These are phyloP conservation scores for Ernsta delagoae DNA, from an alignment of 2,888 invertebrate genomes.

Conservation along the genomic window DNA sequence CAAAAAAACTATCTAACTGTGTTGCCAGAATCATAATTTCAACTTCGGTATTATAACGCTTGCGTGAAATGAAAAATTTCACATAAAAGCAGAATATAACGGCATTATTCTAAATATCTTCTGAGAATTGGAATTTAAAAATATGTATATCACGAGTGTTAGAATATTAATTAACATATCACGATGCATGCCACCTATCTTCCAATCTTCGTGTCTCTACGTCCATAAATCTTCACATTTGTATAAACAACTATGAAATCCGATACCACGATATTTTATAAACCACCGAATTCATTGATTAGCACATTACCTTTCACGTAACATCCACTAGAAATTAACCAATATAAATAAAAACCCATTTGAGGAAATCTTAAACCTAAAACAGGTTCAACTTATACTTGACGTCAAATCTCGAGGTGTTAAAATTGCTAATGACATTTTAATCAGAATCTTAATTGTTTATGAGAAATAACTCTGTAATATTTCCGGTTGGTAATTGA, in stretches of 20 bases:
- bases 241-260: constrained; percentile 50
- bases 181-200: constrained; percentile 27
- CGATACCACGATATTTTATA: constrained; percentile 45
- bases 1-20: no score
- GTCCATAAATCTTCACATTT: constrained; percentile 37
- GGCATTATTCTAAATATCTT: not conserved
- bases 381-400: constrained; percentile 37
- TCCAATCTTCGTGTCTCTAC: constrained; percentile 14
- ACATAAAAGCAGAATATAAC: no score
- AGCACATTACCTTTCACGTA: constrained; percentile 38
- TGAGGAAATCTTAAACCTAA: constrained; percentile 9
- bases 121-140: not conserved
- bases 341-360: constrained; percentile 37
- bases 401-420: constrained; percentile 46
- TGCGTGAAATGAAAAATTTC: no score
- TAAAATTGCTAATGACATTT: constrained; percentile 51
- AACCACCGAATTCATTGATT: constrained; percentile 44
- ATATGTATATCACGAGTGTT: not conserved
- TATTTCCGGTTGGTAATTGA: constrained; percentile 44
- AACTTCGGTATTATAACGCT: no score
- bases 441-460: constrained; percentile 51
- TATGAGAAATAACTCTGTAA: constrained; percentile 55
- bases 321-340: constrained; percentile 41
- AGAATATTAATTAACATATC: constrained; percentile 34
- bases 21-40: no score